Evolutionary conservation across 2,888 invertebrate genomes (phyloP).

Genomic region (Labia minor): DNA sequence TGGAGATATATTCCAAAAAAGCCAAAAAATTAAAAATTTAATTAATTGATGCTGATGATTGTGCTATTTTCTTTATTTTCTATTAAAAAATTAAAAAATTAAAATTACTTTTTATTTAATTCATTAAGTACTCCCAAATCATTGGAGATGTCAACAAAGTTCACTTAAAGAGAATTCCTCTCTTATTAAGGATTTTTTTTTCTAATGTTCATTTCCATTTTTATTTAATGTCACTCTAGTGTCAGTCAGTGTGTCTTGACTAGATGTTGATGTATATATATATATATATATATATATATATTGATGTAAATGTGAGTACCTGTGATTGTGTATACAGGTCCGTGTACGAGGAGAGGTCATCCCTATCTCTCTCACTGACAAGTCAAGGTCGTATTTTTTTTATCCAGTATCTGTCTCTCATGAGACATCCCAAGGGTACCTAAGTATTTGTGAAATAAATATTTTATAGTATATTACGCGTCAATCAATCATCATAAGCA

Average conservation of each 20-base stretch:
- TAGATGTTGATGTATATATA: background rate
- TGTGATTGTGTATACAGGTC: background rate
- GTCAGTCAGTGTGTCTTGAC: background rate
- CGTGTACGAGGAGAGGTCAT: background rate
- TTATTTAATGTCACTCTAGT: background rate
- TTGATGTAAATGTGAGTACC: background rate
- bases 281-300: background rate
- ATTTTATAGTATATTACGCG: background rate
- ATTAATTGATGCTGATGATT: too few relatives aligned
- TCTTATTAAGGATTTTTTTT: background rate
- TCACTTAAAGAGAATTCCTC: background rate
- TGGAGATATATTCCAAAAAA: too few relatives aligned
- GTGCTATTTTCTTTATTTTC: too few relatives aligned
- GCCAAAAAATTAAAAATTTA: too few relatives aligned
- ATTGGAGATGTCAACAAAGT: background rate
- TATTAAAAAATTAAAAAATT: too few relatives aligned
- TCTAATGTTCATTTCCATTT: background rate
- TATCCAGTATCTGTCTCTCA: background rate
- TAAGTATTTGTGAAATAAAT: background rate
- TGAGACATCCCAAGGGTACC: background rate
- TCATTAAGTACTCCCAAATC: too few relatives aligned
- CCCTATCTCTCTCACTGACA: conserved; percentile 13
- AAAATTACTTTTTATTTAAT: too few relatives aligned
- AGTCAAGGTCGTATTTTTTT: background rate
- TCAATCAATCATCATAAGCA: too few relatives aligned